A percentile compares a stretch with the other conserved stretches of the same genome.
Evolutionary conservation across 1,140 invertebrate species (phyloP).

Genomic region (Trichonephila clavata): DNA sequence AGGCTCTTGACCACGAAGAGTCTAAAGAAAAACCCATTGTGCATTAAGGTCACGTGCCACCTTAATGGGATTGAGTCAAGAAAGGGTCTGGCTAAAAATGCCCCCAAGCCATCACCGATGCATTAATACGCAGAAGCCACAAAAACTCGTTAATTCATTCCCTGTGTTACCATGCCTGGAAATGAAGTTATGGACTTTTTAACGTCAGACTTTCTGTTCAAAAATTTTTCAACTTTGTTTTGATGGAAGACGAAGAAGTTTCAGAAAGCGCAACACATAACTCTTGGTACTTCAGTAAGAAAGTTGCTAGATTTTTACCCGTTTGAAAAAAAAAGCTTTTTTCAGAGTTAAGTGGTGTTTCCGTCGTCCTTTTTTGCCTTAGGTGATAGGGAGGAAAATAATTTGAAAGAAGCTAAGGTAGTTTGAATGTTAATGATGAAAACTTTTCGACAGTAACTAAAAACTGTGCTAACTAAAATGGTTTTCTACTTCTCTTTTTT

Average conservation of each 20-base stretch:
- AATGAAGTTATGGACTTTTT: not conserved
- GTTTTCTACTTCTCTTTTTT: too few species aligned
- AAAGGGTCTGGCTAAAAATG: constrained; percentile 2
- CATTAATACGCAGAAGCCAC: constrained; percentile 38
- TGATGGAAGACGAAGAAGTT: not conserved
- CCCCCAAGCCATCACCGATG: not conserved
- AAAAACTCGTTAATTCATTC: not conserved
- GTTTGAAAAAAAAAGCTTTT: not conserved
- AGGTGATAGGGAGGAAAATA: too few species aligned
- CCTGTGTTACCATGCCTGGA: not conserved
- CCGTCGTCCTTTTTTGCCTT: too few species aligned
- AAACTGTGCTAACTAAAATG: too few species aligned
- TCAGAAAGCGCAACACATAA: not conserved
- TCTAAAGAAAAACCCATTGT: not conserved
- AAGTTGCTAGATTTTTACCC: not conserved
- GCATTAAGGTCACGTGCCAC: constrained; percentile 26
- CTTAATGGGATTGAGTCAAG: constrained; percentile 47
- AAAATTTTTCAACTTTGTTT: not conserved
- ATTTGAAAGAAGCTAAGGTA: too few species aligned
- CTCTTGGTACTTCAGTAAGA: not conserved
- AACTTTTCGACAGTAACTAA: too few species aligned
- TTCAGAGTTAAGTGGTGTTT: not conserved
- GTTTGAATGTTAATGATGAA: too few species aligned
- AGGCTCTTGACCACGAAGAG: not conserved
- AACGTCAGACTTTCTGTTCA: not conserved